Conservation (phyloP, 2,888 invertebrate species). For the Melanostoma scalare region DNA sequence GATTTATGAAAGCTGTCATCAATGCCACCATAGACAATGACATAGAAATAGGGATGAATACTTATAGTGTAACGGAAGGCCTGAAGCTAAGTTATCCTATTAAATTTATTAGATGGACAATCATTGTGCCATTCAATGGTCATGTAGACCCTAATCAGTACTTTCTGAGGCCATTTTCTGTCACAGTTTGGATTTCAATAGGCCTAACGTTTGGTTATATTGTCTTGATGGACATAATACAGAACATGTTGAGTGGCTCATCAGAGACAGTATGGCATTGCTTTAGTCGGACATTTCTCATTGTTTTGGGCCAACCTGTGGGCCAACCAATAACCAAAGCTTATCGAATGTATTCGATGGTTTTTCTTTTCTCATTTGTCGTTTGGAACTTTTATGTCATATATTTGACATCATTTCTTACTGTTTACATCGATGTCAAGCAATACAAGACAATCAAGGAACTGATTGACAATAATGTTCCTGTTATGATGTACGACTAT, state of each 20-base stretch:
- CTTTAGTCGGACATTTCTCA: constrained; percentile 12
- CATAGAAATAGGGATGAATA: constrained; percentile 8
- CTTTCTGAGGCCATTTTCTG: not conserved
- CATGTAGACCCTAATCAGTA: not conserved
- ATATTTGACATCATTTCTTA: constrained; percentile 33
- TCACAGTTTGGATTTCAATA: not conserved
- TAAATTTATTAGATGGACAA: not conserved
- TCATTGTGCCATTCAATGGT: not conserved
- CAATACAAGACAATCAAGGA: constrained; percentile 33
- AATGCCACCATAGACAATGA: not conserved
- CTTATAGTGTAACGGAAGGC: not conserved
- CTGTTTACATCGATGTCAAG: constrained; percentile 22
- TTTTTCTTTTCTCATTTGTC: constrained; percentile 22
- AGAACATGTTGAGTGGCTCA: not conserved
- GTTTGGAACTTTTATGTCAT: constrained; percentile 10
- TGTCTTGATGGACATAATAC: not conserved
- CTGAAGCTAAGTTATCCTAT: not conserved
- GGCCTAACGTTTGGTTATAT: not conserved
- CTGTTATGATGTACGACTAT: constrained; percentile 8
- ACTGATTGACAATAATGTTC: constrained; percentile 28
- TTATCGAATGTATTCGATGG: constrained; percentile 27
- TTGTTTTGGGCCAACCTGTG: not conserved
- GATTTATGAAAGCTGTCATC: not conserved
- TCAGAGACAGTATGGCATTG: not conserved
- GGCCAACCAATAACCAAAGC: not conserved